Evolutionary conservation across 1,140 invertebrate species (phyloP), one percentile per base, ranked within the genome.

Genomic region (Caenorhabditis latens): DNA sequence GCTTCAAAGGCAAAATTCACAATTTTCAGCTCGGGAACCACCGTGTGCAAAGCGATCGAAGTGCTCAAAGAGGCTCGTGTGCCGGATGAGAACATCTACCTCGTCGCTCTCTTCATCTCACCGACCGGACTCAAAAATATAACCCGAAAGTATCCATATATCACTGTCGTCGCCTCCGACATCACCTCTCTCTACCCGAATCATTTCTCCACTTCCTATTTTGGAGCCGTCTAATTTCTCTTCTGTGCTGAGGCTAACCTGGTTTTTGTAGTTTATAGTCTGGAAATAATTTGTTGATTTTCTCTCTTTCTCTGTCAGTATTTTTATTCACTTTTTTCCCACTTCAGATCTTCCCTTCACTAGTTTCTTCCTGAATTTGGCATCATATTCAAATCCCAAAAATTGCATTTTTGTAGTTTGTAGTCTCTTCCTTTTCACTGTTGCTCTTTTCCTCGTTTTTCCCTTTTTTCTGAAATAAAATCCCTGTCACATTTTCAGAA

Each of bases 1-100:
- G n/a, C n/a, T n/a, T n/a, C n/a, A n/a, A 11, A 6, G 14, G 8
- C 61, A 24, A 63, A 11, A 32, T 32, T 65, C 71, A 57, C 0
- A 32, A 9, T 87, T 58, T 82, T 89, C 16, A 84, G 71, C 53
- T 91, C 91, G 13, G 91, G 91, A n/a, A 67, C 57, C 16, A 92
- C 91, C 3, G 84, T 90, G 4, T 40, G 87, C 24, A 91, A 91
- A 83, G 91, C 91, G 11, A 87, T 92, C 13, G 71, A 84, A n/a
- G 63, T 89, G 19, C 83, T 91, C 19, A 82, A 85, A 65, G 88
- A 90, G 40, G 90, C 84, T 55, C 50, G 85, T 19, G 90, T 91
- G 13, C 19, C 50, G 5, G 87, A 91, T 43, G 87, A 89, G 40
- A 90, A 89, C 50, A 91, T 91, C 82, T 90, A 90, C 46, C 48